Evolutionary conservation across 2,113 vertebrate species (phyloP).

Genomic region (Oncorhynchus clarkii): DNA sequence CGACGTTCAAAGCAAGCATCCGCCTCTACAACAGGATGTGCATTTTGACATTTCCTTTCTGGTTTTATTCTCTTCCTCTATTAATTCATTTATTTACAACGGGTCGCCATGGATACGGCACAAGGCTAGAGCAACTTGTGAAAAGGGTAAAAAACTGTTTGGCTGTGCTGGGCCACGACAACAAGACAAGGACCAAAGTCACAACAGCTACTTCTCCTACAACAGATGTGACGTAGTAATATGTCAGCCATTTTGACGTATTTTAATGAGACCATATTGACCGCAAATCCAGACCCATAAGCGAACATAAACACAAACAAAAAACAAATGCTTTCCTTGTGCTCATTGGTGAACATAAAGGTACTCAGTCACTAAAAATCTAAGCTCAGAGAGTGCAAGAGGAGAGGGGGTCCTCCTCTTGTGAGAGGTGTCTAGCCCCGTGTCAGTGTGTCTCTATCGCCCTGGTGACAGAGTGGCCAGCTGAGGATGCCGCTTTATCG

Average conservation of each 20-base stretch:
- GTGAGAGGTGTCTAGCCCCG: slow-evolving; percentile 6
- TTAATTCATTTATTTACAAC: slow-evolving; percentile 56
- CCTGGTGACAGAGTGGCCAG: slow-evolving; percentile 71
- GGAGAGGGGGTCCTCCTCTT: too few species aligned
- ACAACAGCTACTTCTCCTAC: too few species aligned
- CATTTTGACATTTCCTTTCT: slow-evolving; percentile 55
- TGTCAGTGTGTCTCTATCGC: slow-evolving; percentile 74
- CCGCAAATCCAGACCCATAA: too few species aligned
- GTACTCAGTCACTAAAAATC: neutral
- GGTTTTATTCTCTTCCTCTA: slow-evolving; percentile 62
- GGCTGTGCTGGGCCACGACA: neutral
- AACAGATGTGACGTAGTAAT: too few species aligned
- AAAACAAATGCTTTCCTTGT: too few species aligned
- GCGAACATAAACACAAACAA: too few species aligned
- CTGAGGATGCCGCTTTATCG: slow-evolving; percentile 74
- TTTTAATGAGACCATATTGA: too few species aligned
- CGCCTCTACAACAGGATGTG: slow-evolving; percentile 65
- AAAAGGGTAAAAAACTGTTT: neutral
- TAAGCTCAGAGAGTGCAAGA: too few species aligned
- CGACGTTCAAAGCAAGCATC: slow-evolving; percentile 71
- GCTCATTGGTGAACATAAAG: neutral
- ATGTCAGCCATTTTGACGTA: too few species aligned
- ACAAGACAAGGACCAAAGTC: too few species aligned
- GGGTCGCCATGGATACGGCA: slow-evolving; percentile 37
- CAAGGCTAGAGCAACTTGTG: neutral